phyloP scores from a whole-genome alignment of 2,113 vertebrate genomes.

The Lophius piscatorius region DNA sequence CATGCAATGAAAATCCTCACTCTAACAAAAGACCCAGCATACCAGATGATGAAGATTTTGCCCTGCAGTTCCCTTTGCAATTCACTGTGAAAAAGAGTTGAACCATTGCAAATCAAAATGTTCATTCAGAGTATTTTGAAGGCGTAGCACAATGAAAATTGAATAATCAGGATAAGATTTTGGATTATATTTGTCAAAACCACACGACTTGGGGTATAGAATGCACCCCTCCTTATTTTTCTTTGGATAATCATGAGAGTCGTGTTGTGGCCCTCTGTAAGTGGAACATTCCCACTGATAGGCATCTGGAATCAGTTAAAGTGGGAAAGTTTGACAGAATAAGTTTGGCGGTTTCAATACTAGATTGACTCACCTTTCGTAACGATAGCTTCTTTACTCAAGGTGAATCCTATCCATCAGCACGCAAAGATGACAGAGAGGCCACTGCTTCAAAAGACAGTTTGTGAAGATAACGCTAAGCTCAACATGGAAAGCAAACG shows the following conservation, averaged over 20 bases:
- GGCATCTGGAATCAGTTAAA: no score
- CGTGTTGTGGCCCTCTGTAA: background rate
- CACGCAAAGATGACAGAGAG: constrained; percentile 9
- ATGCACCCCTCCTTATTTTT: background rate
- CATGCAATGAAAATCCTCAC: constrained; percentile 47
- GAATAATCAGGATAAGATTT: no score
- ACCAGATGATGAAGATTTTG: constrained; percentile 30
- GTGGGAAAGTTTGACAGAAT: no score
- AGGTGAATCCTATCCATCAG: constrained; percentile 7
- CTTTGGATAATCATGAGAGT: background rate
- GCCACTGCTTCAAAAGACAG: background rate
- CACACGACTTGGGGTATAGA: background rate
- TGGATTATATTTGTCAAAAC: constrained; percentile 8
- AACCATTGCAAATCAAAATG: constrained; percentile 13
- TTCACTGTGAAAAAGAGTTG: constrained; percentile 8
- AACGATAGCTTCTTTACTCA: no score
- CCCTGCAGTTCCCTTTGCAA: constrained; percentile 33
- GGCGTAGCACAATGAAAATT: background rate
- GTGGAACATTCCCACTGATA: background rate
- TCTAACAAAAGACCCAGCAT: constrained; percentile 49
- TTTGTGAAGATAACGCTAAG: constrained; percentile 7
- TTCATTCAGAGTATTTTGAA: constrained; percentile 23
- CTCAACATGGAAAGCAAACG: constrained; percentile 3
- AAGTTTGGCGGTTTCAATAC: no score
- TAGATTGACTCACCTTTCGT: no score